Evolutionary conservation across 2,888 invertebrate species (phyloP).

Genomic region (Hemithea aestivaria): DNA sequence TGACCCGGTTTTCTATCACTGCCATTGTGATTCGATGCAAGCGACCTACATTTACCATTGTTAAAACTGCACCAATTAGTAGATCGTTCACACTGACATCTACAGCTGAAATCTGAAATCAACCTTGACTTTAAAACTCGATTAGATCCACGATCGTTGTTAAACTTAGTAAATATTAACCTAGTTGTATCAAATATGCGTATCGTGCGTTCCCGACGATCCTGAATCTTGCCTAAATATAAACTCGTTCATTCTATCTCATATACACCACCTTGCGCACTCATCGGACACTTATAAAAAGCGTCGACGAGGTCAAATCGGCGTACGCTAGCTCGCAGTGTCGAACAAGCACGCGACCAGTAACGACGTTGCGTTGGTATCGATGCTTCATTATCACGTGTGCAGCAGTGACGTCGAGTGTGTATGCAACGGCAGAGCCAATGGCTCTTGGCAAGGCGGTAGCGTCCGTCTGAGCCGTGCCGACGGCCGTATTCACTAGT

Average conservation of each 20-base stretch:
- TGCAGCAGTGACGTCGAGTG: slow-evolving; percentile 63
- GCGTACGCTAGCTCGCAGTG: slow-evolving; percentile 56
- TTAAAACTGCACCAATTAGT: slow-evolving; percentile 42
- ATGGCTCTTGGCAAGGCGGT: slow-evolving; percentile 69
- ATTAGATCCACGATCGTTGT: slow-evolving; percentile 6
- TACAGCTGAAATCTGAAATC: slow-evolving; percentile 20
- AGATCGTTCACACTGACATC: slow-evolving; percentile 19
- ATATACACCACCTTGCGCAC: slow-evolving; percentile 65
- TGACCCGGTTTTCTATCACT: slow-evolving; percentile 54
- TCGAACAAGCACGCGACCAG: slow-evolving; percentile 67
- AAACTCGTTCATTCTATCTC: slow-evolving; percentile 56
- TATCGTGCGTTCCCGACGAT: slow-evolving; percentile 46
- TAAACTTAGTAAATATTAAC: slow-evolving; percentile 15
- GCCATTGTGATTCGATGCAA: slow-evolving; percentile 48
- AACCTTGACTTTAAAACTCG: slow-evolving; percentile 28
- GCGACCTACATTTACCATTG: slow-evolving; percentile 50
- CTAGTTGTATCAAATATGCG: slow-evolving; percentile 34
- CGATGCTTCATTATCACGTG: slow-evolving; percentile 69
- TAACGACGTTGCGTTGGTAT: slow-evolving; percentile 66
- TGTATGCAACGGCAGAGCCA: slow-evolving; percentile 67
- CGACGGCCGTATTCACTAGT: slow-evolving; percentile 57
- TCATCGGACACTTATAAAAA: slow-evolving; percentile 76
- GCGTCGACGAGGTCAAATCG: slow-evolving; percentile 70
- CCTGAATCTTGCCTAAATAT: slow-evolving; percentile 63
- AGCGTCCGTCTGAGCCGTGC: slow-evolving; percentile 55